Conservation (phyloP, 2,113 vertebrate species). For the Aegithalos caudatus region DNA sequence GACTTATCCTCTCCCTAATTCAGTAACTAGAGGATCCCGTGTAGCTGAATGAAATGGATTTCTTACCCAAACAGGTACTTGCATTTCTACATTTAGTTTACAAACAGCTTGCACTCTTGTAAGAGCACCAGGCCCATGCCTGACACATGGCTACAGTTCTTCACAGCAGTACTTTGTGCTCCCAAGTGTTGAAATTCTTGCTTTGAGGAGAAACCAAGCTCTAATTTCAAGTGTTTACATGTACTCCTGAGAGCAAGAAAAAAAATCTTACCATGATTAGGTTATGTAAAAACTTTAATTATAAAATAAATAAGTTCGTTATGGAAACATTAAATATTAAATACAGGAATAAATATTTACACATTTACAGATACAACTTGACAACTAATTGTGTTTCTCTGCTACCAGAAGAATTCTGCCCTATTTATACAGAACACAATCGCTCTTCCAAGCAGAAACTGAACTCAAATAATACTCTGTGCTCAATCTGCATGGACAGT, state of each 20-base stretch:
- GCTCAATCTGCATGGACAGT: not conserved
- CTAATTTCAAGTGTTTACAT: constrained; percentile 15
- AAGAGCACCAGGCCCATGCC: not conserved
- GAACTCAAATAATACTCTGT: constrained; percentile 7
- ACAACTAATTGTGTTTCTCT: constrained; percentile 38
- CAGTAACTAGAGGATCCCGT: not conserved
- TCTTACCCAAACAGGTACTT: not conserved
- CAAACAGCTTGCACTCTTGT: not conserved
- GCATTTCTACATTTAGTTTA: not conserved
- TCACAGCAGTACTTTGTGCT: not conserved
- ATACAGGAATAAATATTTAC: constrained; percentile 76
- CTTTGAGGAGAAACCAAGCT: constrained; percentile 12
- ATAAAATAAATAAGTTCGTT: constrained; percentile 77
- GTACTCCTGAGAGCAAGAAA: not conserved
- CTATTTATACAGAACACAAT: constrained; percentile 36
- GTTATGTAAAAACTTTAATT: constrained; percentile 76
- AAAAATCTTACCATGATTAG: not conserved
- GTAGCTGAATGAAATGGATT: not conserved
- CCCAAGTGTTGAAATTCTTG: not conserved
- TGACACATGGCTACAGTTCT: not conserved
- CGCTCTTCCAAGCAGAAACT: constrained; percentile 31
- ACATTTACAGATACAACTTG: constrained; percentile 66
- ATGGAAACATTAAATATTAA: constrained; percentile 77
- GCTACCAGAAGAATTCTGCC: constrained; percentile 29
- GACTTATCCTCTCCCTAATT: not conserved